phyloP scores from a whole-genome alignment of 2,113 vertebrate species.

The Saccopteryx leptura region DNA sequence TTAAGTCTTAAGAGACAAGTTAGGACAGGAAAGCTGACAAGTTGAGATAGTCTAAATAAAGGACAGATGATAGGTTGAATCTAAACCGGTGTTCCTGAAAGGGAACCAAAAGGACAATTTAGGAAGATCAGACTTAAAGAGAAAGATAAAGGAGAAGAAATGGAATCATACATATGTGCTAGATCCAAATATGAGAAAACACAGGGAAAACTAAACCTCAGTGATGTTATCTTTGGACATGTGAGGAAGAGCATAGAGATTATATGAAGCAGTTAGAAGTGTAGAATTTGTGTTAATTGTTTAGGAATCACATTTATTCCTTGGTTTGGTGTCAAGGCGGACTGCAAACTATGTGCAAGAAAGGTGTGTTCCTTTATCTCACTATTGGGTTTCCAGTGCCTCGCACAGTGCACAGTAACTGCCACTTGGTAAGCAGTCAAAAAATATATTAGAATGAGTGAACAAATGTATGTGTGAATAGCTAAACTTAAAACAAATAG shows the following conservation, averaged over 20 bases:
- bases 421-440: background rate
- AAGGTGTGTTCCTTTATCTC: background rate
- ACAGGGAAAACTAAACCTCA: background rate
- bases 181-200: background rate
- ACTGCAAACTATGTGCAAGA: background rate
- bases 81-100: background rate
- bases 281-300: background rate
- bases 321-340: background rate
- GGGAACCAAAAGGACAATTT: background rate
- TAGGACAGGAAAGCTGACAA: background rate
- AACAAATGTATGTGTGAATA: background rate
- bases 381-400: background rate
- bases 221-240: background rate
- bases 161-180: background rate
- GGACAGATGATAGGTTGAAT: background rate
- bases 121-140: background rate
- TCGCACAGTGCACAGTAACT: background rate
- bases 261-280: background rate
- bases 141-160: background rate
- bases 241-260: background rate
- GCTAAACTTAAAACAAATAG: background rate
- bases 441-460: background rate
- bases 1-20: background rate
- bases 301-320: background rate
- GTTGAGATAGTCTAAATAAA: background rate